A percentile compares a stretch with the other conserved stretches of the same genome.
These are phyloP conservation scores for Melanitta fusca DNA, from an alignment of 2,797 vertebrate genomes.

Conservation along the genomic window DNA sequence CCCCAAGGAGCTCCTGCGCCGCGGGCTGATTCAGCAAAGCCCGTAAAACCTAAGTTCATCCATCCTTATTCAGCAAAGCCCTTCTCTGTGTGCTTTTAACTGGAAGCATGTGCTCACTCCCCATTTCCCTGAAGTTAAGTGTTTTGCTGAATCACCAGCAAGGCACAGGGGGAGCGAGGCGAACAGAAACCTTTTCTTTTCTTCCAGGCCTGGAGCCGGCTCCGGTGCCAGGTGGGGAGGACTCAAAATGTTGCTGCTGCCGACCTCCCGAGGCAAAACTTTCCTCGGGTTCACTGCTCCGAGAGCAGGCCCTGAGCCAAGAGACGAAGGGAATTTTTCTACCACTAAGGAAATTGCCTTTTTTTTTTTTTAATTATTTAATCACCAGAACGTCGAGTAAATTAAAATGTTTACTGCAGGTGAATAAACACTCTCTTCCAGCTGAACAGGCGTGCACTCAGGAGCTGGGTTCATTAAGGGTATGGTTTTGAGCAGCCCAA, in stretches of 20 bases:
- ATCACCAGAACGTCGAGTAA: not conserved
- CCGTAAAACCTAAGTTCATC: not conserved
- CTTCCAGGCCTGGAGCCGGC: slow-evolving; percentile 1
- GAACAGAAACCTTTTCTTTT: not conserved
- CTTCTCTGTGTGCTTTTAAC: not conserved
- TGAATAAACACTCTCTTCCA: not conserved
- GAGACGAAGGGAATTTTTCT: slow-evolving; percentile 12
- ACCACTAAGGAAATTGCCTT: not conserved
- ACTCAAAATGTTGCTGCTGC: slow-evolving; percentile 10
- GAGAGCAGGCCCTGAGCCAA: slow-evolving; percentile 3
- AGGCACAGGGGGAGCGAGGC: not conserved
- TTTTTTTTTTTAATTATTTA: not conserved
- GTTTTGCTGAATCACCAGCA: slow-evolving; percentile 56
- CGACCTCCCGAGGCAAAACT: slow-evolving; percentile 14
- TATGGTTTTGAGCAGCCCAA: not conserved
- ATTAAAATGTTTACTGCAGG: not conserved
- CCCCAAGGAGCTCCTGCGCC: not conserved
- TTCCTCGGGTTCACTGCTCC: not conserved
- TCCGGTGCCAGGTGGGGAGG: slow-evolving; percentile 16
- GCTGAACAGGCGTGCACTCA: not conserved
- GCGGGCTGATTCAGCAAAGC: not conserved
- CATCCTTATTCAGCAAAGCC: not conserved
- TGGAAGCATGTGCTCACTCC: not conserved
- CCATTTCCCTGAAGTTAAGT: not conserved
- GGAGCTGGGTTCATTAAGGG: not conserved